phyloP scores from a whole-genome alignment of 1,140 invertebrate species.

The Helicoverpa armigera region DNA sequence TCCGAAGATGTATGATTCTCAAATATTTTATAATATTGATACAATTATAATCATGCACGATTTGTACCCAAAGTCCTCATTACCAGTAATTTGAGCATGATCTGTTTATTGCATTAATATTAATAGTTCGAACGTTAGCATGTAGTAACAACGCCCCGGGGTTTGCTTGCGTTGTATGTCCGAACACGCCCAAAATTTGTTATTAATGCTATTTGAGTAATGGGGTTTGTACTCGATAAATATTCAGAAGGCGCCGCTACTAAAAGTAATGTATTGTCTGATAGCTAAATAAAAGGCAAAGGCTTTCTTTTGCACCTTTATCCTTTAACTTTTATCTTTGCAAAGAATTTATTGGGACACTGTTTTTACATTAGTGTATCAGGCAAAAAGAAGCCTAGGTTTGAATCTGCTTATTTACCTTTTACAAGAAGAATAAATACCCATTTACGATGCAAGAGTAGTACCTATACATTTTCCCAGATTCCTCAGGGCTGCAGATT shows the following conservation, averaged over 20 bases:
- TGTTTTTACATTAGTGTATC: constrained; percentile 16
- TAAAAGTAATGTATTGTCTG: background rate
- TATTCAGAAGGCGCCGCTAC: background rate
- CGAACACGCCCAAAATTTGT: background rate
- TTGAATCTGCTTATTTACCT: background rate
- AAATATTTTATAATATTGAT: background rate
- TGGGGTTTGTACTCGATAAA: background rate
- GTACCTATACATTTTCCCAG: too few relatives aligned
- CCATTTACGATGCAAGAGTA: too few relatives aligned
- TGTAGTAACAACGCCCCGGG: constrained; percentile 26
- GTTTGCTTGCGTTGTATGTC: background rate
- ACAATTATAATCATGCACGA: constrained; percentile 6
- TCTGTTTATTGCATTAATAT: constrained; percentile 28
- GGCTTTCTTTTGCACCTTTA: background rate
- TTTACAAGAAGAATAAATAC: too few relatives aligned
- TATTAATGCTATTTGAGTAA: constrained; percentile 6
- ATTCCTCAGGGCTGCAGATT: too few relatives aligned
- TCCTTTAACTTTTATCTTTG: too few relatives aligned
- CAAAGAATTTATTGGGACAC: background rate
- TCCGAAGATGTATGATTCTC: background rate
- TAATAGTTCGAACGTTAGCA: constrained; percentile 8
- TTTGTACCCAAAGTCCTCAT: constrained; percentile 18
- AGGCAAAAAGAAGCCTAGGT: background rate
- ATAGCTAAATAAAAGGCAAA: background rate
- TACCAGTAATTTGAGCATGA: background rate